Evolutionary conservation across 2,797 vertebrate species (phyloP).

Genomic region (Syngnathus acus): DNA sequence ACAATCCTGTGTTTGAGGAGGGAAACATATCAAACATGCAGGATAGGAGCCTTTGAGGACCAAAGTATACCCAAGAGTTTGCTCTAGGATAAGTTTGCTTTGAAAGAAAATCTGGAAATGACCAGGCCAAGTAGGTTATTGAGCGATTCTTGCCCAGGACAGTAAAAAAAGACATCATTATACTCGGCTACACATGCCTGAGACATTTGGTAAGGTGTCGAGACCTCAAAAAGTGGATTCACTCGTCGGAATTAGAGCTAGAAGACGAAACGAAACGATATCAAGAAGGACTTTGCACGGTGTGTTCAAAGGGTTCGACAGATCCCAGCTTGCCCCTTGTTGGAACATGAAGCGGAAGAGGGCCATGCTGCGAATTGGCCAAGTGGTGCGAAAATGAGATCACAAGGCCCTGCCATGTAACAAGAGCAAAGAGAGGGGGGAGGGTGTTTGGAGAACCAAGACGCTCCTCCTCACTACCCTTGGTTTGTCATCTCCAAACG

Average conservation of each 20-base stretch:
- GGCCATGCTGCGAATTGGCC: slow-evolving; percentile 26
- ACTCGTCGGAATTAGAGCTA: neutral
- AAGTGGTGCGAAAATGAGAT: slow-evolving; percentile 46
- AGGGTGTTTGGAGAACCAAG: neutral
- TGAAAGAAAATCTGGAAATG: neutral
- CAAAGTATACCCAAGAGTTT: too few species aligned
- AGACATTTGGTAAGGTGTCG: neutral
- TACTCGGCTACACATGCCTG: neutral
- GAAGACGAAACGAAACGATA: neutral
- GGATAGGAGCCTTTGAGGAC: too few species aligned
- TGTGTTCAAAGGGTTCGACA: slow-evolving; percentile 46
- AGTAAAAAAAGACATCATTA: neutral
- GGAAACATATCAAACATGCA: too few species aligned
- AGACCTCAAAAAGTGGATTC: neutral
- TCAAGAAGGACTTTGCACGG: slow-evolving; percentile 16
- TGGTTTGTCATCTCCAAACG: slow-evolving; percentile 65
- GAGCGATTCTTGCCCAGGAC: neutral
- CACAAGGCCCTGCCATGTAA: slow-evolving; percentile 32
- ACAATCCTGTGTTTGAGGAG: too few species aligned
- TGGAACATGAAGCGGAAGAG: slow-evolving; percentile 44
- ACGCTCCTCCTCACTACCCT: slow-evolving; percentile 27
- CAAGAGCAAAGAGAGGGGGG: neutral
- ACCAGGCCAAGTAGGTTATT: neutral
- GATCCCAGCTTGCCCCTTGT: slow-evolving; percentile 43
- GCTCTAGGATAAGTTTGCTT: neutral